phyloP scores from a whole-genome alignment of 2,113 vertebrate genomes.

The Sebastes fasciatus region DNA sequence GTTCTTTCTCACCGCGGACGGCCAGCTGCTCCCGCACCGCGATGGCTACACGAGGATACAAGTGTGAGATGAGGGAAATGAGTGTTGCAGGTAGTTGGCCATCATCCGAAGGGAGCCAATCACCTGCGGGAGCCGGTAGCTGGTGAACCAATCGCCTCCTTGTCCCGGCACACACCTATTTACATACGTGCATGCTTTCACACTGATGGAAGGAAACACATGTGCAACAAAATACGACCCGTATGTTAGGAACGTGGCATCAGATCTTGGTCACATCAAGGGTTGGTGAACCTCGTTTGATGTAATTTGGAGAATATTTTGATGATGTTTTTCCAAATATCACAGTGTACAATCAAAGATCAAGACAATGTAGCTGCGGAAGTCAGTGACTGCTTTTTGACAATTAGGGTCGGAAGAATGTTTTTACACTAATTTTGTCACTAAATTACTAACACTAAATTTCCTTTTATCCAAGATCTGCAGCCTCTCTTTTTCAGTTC shows the following conservation, averaged over 20 bases:
- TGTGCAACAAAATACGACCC: not conserved
- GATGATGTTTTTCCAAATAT: not conserved
- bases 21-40: no score
- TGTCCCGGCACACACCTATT: not conserved
- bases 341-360: no score
- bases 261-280: not conserved
- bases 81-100: not conserved
- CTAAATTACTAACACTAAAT: no score
- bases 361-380: no score
- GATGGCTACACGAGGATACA: no score
- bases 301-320: not conserved
- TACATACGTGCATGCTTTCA: not conserved
- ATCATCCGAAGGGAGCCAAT: not conserved
- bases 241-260: not conserved
- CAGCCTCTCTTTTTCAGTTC: not conserved
- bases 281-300: not conserved
- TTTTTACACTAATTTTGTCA: no score
- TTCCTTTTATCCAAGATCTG: not conserved
- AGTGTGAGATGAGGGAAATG: no score
- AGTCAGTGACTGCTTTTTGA: not conserved
- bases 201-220: not conserved
- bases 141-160: not conserved
- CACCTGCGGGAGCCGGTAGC: not conserved
- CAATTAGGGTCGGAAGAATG: not conserved
- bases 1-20: no score